phyloP scores from a whole-genome alignment of 37 sponge, comb jelly and placozoan genomes.

The Beroe ovata region DNA sequence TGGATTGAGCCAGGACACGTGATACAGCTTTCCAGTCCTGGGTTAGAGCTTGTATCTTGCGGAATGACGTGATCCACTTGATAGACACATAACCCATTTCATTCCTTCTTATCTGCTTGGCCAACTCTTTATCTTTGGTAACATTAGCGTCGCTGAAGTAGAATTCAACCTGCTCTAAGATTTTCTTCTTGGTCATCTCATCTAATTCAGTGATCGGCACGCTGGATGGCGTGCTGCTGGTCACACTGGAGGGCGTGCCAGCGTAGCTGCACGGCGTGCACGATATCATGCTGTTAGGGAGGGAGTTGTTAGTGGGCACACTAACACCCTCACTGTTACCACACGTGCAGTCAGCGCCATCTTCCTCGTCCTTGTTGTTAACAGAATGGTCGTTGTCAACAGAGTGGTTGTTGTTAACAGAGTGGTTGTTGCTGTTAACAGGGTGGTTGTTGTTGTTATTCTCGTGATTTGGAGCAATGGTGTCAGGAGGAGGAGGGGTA shows the following conservation, averaged over 20 bases:
- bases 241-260: background rate
- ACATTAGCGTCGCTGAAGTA: slow-evolving; percentile 96
- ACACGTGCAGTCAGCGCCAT: background rate
- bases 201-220: slow-evolving; percentile 49
- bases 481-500: slow-evolving; percentile 15
- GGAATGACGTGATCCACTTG: slow-evolving; percentile 83
- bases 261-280: background rate
- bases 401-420: slow-evolving; percentile 10
- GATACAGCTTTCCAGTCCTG: slow-evolving; percentile 81
- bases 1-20: slow-evolving; percentile 71
- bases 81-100: slow-evolving; percentile 87
- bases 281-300: background rate
- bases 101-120: slow-evolving; percentile 89
- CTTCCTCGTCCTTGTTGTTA: background rate
- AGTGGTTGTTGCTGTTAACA: background rate
- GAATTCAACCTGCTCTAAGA: slow-evolving; percentile 84
- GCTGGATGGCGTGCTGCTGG: background rate
- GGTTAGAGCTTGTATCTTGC: slow-evolving; percentile 83
- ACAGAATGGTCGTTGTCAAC: too few species aligned
- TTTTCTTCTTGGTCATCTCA: slow-evolving; percentile 69
- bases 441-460: slow-evolving; percentile 10
- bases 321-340: background rate
- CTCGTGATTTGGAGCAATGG: background rate
- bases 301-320: background rate
- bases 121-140: slow-evolving; percentile 82